Base-by-base conservation (phyloP, 2,797 vertebrate genomes). In the Falco naumanni region DNA sequence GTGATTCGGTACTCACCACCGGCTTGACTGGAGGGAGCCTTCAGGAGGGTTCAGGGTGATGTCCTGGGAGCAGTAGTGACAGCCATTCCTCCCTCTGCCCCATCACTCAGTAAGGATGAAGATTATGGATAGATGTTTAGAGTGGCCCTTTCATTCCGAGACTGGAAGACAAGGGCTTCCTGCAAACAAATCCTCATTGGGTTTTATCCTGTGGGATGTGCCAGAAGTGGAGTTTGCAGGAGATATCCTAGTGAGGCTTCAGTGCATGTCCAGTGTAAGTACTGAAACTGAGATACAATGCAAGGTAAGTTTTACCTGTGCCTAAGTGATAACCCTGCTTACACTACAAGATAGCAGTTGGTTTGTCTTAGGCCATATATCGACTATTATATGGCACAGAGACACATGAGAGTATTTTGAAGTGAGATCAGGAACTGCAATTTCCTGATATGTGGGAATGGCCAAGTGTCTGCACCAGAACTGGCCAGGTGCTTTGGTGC, bases 131-230 rank as follows among this genome's bases (percentile, higher is more conserved):
- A 26, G 53, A n/a, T 60, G 33, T 29, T 87, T 63, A 79, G 84
- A 77, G 72, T 19, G 19, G 8, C n/a, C 34, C 33, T 79, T 50
- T 79, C 37, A n/a, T 29, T 70, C 59, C 18, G 16, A 54, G 37
- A 84, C 69, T 92, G 68, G 85, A 81, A 93, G 75, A 14, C 21
- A 85, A 53, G 53, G 13, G 25, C 80, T 75, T 84, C 57, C 89
- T 66, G 84, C n/a, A n/a, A 82, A 63, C 41, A 95, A 63, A 87
- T 66, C 60, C 50, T 94, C 54, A 33, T 33, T 0, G 6, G 37
- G 13, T 37, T 80, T 54, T 76, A 39, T 69, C 56, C 50, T 34
- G 65, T 33, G 50, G 66, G 57, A 54, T 41, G 28, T 76, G 69
- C 31, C 16, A 9, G 93, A 90, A 48, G 39, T 1, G 1, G 70